A percentile compares a stretch with the other conserved stretches of the same genome.
These are phyloP conservation scores for Catocala nupta DNA, from an alignment of 2,888 invertebrate genomes.

Conservation along the genomic window DNA sequence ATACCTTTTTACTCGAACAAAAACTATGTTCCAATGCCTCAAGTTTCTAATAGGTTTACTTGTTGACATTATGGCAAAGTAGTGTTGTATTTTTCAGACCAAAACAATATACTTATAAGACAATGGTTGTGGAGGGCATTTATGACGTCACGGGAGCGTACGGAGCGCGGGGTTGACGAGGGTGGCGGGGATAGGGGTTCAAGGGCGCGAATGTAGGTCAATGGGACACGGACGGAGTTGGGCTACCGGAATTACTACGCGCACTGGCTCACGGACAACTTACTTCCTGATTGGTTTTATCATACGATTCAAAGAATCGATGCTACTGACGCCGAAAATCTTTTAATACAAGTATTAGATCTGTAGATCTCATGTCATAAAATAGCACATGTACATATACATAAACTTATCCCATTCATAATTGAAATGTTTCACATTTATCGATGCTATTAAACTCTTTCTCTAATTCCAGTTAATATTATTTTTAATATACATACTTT, in stretches of 20 bases:
- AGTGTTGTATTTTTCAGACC: conserved; percentile 52
- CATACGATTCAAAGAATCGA: conserved; percentile 37
- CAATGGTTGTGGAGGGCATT: conserved; percentile 68
- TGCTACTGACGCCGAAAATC: background rate
- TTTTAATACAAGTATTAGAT: background rate
- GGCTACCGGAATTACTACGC: conserved; percentile 62
- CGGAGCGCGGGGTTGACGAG: conserved; percentile 47
- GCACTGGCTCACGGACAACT: conserved; percentile 46
- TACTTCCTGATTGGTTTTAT: conserved; percentile 57
- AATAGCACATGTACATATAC: no score
- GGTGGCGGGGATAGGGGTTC: conserved; percentile 67
- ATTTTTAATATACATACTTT: no score
- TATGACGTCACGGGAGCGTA: conserved; percentile 79
- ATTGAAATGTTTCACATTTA: no score
- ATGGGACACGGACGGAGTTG: conserved; percentile 74
- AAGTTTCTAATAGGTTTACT: no score
- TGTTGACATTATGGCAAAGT: no score
- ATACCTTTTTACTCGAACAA: no score
- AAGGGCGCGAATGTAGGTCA: conserved; percentile 84
- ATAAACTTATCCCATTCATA: no score
- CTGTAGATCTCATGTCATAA: conserved; percentile 34
- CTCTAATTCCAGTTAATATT: no score
- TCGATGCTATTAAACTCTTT: no score
- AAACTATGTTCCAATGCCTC: no score
- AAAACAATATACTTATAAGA: conserved; percentile 63